A percentile compares a stretch with the other conserved stretches of the same genome.
Conservation (phyloP, 2,888 invertebrate genomes). For the Lasioglossum vierecki region DNA sequence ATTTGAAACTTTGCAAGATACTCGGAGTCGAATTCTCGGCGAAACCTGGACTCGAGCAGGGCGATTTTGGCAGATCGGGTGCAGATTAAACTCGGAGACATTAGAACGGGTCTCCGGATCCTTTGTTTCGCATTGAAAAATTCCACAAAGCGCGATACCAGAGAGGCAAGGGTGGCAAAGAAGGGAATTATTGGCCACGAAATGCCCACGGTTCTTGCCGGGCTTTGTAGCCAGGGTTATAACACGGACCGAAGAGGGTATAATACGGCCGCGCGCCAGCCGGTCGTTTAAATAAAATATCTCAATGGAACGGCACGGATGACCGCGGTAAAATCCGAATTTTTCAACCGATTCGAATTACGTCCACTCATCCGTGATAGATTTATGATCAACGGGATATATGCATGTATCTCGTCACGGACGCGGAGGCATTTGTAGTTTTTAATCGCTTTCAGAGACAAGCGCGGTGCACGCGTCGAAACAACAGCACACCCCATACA, state of each 20-base stretch:
- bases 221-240: slow-evolving; percentile 53
- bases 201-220: background rate
- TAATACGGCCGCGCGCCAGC: slow-evolving; percentile 31
- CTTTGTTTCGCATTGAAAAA: background rate
- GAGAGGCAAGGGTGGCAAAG: slow-evolving; percentile 2
- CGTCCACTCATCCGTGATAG: slow-evolving; percentile 59
- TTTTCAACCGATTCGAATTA: slow-evolving; percentile 53
- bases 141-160: background rate
- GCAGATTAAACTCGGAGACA: background rate
- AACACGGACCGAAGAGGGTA: slow-evolving; percentile 23
- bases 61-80: background rate
- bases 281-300: slow-evolving; percentile 65
- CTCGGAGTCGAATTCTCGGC: no score
- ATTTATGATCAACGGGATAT: slow-evolving; percentile 62
- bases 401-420: slow-evolving; percentile 51
- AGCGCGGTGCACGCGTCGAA: slow-evolving; percentile 37
- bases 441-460: slow-evolving; percentile 55
- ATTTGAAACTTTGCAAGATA: background rate
- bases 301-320: background rate
- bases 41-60: background rate
- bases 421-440: slow-evolving; percentile 51
- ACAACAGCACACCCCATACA: slow-evolving; percentile 18
- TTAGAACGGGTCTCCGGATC: background rate
- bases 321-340: slow-evolving; percentile 39
- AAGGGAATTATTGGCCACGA: slow-evolving; percentile 13